Conservation (phyloP, 2,113 vertebrate species). For the Phasianus colchicus region DNA sequence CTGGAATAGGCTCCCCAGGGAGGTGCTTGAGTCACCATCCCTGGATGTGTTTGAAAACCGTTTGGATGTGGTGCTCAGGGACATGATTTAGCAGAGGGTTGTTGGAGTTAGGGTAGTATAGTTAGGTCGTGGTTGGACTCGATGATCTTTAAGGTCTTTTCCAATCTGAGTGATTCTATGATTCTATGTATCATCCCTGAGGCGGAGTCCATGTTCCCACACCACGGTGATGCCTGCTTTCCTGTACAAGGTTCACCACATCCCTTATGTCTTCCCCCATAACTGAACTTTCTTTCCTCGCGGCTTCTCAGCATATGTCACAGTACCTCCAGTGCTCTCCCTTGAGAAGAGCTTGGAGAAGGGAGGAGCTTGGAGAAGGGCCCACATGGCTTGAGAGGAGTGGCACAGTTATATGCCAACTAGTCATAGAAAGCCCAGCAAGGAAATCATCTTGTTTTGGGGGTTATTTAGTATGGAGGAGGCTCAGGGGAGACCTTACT, state of each 20-base stretch:
- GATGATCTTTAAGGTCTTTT: too few species aligned
- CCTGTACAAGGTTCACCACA: not conserved
- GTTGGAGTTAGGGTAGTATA: too few species aligned
- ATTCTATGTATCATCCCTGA: not conserved
- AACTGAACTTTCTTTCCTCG: not conserved
- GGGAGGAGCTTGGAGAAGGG: not conserved
- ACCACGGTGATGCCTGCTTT: not conserved
- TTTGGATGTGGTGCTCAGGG: too few species aligned
- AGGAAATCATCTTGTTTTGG: too few species aligned
- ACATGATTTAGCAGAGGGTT: too few species aligned
- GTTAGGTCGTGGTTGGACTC: too few species aligned
- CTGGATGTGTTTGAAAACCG: too few species aligned
- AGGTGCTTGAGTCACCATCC: too few species aligned
- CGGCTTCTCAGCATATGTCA: not conserved
- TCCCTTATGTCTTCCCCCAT: not conserved
- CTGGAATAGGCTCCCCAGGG: too few species aligned
- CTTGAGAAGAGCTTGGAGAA: not conserved
- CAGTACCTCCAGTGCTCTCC: not conserved
- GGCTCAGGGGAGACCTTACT: too few species aligned
- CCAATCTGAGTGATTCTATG: too few species aligned
- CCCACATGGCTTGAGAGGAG: not conserved
- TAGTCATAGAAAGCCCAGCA: fast-evolving
- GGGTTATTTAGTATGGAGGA: not conserved
- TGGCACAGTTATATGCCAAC: fast-evolving
- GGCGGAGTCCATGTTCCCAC: not conserved